Evolutionary conservation across 2,797 vertebrate genomes (phyloP), one percentile per base, ranked within the genome.

Genomic region (Pagetopsis macropterus): DNA sequence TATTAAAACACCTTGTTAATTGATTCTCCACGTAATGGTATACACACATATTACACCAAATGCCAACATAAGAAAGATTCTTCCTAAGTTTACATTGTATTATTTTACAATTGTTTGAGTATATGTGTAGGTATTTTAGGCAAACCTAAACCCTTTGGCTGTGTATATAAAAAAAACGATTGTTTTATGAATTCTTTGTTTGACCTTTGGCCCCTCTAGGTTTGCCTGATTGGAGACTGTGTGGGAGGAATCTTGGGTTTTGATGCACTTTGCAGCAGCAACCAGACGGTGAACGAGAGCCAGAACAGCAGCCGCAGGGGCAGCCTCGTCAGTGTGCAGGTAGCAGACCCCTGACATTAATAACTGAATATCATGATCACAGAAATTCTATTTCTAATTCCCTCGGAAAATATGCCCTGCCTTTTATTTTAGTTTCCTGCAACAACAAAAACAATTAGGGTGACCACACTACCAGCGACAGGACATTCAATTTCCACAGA

Each of bases 301-400:
- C 98, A 98, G 85, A 97, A 96, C 94, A 99, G 98, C 94, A 99
- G 98, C 79, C 95, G 98, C 13, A 94, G 98, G 50, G 98, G 98
- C 70, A 99, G 98, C 0, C 87, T 99, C 13, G 92, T 97, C 88
- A 99, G 98, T 9, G 95, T 98, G 14, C 98, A 99, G 97, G 98
- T 92, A 73, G 70, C 57, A 56, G 45, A 55, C 21, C 41, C 3
- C 14, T 23, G 40, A 59, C 57, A 59, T 23, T 16, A 14, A 55
- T 31, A 55, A 9, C 12, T 31, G 33, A 19, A 57, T 17, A 16
- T 17, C 14, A 19, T 58, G 19, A 12, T 11, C 4, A 37, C 37
- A 40, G 19, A 59, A 48, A 54, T 75, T n/a, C 7, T 15, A 15
- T 54, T 15, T 8, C 14, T 43, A 3, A 2, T 54, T 43, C 10